Base-by-base conservation (phyloP, 2,888 invertebrate genomes). In the Leptopilina myrica region DNA sequence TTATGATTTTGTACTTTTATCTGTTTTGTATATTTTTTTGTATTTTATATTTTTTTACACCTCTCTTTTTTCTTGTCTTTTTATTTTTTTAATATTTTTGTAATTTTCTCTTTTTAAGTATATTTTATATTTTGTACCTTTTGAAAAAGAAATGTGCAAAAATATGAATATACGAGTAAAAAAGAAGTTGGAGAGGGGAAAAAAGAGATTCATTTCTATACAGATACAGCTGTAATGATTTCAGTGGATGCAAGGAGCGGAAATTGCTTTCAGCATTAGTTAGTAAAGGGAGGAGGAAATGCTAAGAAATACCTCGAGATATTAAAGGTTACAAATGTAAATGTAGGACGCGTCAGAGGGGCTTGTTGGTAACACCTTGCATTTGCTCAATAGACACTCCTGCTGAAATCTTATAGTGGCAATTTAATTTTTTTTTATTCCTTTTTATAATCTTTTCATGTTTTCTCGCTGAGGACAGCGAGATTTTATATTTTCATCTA, bases 241-340 rank as follows among this genome's bases (percentile, higher is more conserved):
- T 62, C 62, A 62, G 62, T 62, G n/a, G 62, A n/a, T 20, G 62
- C 62, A 62, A 15, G 15, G 62, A 62, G 62, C 15, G 62, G 62
- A 62, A 62, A 62, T 62, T 62, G 62, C 62, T 62, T 62, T 62
- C 62, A 62, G 62, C 62, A 62, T 62, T 62, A 62, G 62, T 62
- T 15, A 62, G 62, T 62, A 49, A 59, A 62, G 62, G 62, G 62
- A 62, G 9, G 62, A 62, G 69, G 26, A 26, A 53, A 53, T 69
- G 53, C 20, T 49, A 69, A 53, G 53, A 69, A 53, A 53, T 69
- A 69, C 69, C 69, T 69, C 26, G 53, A 69, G 49, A 26, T 69
- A 69, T 69, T 69, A 69, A 69, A 69, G 69, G 69, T 69, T 53
- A 69, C 69, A 69, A 69, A 69, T 49, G 20, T 49, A 26, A 69